Base-by-base conservation (phyloP, 2,797 vertebrate species). In the Tarsius wallacei region DNA sequence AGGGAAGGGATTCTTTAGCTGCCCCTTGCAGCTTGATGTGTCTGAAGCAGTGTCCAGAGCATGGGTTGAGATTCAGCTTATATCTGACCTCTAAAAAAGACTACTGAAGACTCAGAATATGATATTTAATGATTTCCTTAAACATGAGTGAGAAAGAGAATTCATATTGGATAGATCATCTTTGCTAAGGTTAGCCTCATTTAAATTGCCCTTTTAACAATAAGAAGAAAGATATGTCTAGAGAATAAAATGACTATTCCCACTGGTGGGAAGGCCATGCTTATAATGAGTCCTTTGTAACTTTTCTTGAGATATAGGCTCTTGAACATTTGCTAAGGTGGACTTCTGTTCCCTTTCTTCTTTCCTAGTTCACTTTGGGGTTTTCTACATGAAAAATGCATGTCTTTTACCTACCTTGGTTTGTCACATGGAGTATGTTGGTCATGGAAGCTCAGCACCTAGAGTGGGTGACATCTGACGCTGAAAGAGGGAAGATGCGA, bases 171-270 rank as follows among this genome's bases (percentile, higher is more conserved):
- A 14, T 26, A 86, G 19, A 36, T 63, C 8, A 2, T 64, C 61
- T 93, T 82, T 95, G 51, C 9, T 85, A 87, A 42, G 14, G 7
- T 33, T 73, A 76, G 86, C 36, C 42, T 93, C 21, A 19, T 81
- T 97, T 71, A 93, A 95, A 88, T 17, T 63, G 15, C n/a, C 11
- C 21, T 90, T 90, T 66, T 82, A 87, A 81, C 85, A 80, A 57
- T 59, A 49, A 71, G 26, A 59, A 93, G 81, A 86, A 94, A 88
- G 33, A 74, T 15, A 5, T 7, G 8, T n/a, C n/a, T 21, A 93
- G 26, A 4, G n/a, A 95, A 61, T 61, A 92, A 80, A 80, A 95
- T 61, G 42, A 19, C 28, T 77, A 10, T 42, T 87, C 14, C 49
- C 31, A 5, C 0, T 24, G 22, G 36, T 84, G 42, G 12, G 14